Evolutionary conservation across 2,113 vertebrate genomes (phyloP), one percentile per base, ranked within the genome.

Genomic region (Tachuris rubrigastra): DNA sequence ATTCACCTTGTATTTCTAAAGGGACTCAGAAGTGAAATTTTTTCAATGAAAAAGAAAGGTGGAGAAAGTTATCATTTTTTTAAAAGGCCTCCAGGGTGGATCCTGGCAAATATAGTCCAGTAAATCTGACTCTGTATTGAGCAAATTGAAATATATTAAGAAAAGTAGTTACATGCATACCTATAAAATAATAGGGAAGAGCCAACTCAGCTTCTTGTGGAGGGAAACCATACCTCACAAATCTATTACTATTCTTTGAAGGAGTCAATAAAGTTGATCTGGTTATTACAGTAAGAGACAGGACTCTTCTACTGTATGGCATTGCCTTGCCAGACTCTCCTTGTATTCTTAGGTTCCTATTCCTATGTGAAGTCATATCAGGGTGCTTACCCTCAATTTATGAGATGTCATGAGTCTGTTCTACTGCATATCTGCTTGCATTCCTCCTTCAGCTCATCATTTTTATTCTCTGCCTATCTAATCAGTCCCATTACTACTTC

Each of bases 381-480:
- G 41, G 33, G 41, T 52, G 37, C 30, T 60, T 92, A 35, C 49
- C 53, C 66, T 85, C 62, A n/a, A 58, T 91, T 81, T 78, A 14
- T 85, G 65, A 58, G 39, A 41, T 65, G 31, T 47, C 24, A 20
- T 66, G 15, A 79, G 41, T 73, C 73, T 79, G 31, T 74, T 90
- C 47, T 87, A 28, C 18, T 77, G 31, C 55, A 2, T 63, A 52
- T 59, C 52, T 80, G 50, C 56, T 86, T 39, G 39, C 14, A 33
- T 66, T 85, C 23, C 25, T 83, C 58, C 81, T 19, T 77, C 72
- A 74, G 46, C 30, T 88, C 59, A 80, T 86, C 6, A 28, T 63
- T 68, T 66, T 89, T 79, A 83, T 87, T 93, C 30, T 88, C 46
- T 91, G 50, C 46, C 81, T 90, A 67, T 87, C 68, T 92, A 33